Percentiles rank a stretch among this genome's conserved stretches.
Conservation (phyloP, 2,113 vertebrate genomes). For the Oceanodroma tethys region DNA sequence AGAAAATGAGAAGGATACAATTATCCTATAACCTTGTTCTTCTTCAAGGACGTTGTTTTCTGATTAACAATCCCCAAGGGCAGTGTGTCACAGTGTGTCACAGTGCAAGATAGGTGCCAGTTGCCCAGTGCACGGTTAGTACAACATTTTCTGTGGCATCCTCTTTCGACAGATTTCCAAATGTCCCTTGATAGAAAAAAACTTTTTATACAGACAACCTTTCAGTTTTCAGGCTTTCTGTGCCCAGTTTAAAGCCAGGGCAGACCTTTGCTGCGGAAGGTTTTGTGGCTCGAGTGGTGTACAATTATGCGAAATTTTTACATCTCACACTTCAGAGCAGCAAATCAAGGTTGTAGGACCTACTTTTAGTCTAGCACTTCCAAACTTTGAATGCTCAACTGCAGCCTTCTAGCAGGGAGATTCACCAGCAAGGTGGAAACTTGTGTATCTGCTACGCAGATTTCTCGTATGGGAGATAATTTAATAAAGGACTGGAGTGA, state of each 20-base stretch:
- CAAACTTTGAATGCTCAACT: background rate
- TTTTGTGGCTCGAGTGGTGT: background rate
- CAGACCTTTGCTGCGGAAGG: background rate
- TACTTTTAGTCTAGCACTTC: background rate
- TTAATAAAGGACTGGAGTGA: background rate
- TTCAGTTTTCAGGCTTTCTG: background rate
- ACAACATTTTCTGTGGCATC: background rate
- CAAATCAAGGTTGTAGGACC: background rate
- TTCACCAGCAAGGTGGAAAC: background rate
- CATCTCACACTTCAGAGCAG: background rate
- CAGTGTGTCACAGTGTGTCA: fast-evolving
- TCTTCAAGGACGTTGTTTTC: background rate
- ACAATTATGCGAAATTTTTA: background rate
- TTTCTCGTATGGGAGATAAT: background rate
- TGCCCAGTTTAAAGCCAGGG: background rate
- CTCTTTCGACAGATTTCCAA: background rate
- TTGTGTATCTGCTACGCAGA: background rate
- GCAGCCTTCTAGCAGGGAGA: background rate
- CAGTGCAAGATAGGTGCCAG: too few relatives aligned
- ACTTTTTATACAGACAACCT: background rate
- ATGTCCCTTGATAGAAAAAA: background rate
- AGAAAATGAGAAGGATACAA: background rate
- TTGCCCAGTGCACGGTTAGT: background rate
- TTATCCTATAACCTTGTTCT: background rate
- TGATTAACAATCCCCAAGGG: background rate